Base-by-base conservation (phyloP, 2,113 vertebrate genomes). In the Apus apus region DNA sequence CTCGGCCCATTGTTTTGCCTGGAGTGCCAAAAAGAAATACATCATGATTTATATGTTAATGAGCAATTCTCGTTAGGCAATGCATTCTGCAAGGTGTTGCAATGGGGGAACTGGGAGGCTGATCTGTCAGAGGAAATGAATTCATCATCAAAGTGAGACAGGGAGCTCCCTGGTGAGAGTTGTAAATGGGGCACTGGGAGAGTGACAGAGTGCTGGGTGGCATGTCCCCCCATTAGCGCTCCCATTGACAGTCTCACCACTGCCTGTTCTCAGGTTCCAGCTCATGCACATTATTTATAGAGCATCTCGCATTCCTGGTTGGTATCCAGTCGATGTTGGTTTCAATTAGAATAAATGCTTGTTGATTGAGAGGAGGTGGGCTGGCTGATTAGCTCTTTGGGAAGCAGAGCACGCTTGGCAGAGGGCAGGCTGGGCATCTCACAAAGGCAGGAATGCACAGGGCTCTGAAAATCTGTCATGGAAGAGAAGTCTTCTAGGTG, bases 331-430 rank as follows among this genome's bases (percentile, higher is more conserved):
- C 14, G 30, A 90, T 87, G 95, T 56, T 85, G 91, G 84, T 74
- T 97, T 97, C 96, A 97, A 93, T 97, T 97, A 96, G 90, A 89
- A 94, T 92, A 96, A 97, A 92, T 68, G 91, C 51, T 86, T 96
- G 95, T 94, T 95, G 93, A 97, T 61, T 93, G 91, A 89, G 80
- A 48, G 83, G 94, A 81, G 88, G 92, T 78, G 83, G 87, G 72
- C 78, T 1, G 5, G 78, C 88, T 92, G 88, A 94, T 96, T 76
- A 90, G 79, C 87, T 93, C 74, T 83, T 93, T 53, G 71, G 94
- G 83, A 97, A 93, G 91, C 26, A 4, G 46, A 80, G 87, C 72
- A 86, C 6, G 15, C n/a, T 12, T 75, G 84, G 79, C 72, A 40
- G 65, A n/a, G 79, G 75, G 51, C 58, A 61, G 58, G 85, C 65